Base-by-base conservation (phyloP, 2,797 vertebrate genomes). In the Etheostoma perlongum region DNA sequence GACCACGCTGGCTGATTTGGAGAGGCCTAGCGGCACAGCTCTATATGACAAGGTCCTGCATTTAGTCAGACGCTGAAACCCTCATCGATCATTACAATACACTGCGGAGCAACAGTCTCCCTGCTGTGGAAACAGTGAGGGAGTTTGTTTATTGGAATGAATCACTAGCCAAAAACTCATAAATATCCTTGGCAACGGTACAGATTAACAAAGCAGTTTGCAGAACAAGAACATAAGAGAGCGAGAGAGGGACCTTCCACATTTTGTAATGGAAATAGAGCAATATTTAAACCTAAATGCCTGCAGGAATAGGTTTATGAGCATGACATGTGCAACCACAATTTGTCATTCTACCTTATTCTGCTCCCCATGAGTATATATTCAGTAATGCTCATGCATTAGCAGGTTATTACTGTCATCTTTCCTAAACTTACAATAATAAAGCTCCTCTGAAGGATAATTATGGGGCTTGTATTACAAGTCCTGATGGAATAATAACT, bases 61-160 rank as follows among this genome's bases (percentile, higher is more conserved):
- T 74, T 75, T 30, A 67, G 76, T 81, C 75, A 76, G 65, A 63
- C 19, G 16, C 4, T 44, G 74, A 84, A 76, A 63, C 71, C 51
- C 77, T 78, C 83, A 81, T 76, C 69, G 81, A 88, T 88, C 85
- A 79, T 80, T 74, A 67, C 58, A 53, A 58, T 71, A 18, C 60
- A 23, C 75, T 4, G 68, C 9, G 7, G 83, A 79, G 84, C 70
- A 30, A 18, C 77, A 4, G 73, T 72, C 67, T 88, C 82, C 79
- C 84, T 82, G 85, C 83, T 82, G 87, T 90, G 88, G 87, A 88
- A 91, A 91, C 87, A 67, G 61, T 70, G 74, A 88, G 77, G 53
- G 67, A 78, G 78, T 81, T 69, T 86, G 85, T 90, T 92, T 88
- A 83, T 88, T 80, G 84, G 72, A 88, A 63, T 49, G 72, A 78